phyloP scores from a whole-genome alignment of 2,113 vertebrate species.

The Aegotheles bennettii region DNA sequence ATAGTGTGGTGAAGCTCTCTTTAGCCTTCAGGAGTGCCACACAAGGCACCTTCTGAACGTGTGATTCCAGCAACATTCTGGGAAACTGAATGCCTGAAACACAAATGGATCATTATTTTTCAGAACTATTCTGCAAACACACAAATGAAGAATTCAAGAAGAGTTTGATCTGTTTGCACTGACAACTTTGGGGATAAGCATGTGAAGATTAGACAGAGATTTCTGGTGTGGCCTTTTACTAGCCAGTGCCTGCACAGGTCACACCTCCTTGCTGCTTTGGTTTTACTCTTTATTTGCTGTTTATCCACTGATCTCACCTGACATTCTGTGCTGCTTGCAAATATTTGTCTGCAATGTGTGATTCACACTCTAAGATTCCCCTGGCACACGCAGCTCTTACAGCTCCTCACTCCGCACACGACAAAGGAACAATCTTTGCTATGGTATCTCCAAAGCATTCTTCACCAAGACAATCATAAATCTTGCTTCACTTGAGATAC shows the following conservation, averaged over 20 bases:
- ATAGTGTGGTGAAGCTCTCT: not conserved
- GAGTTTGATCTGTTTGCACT: not conserved
- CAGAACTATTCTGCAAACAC: not conserved
- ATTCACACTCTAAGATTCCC: not conserved
- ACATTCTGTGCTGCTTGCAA: not conserved
- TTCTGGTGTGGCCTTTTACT: not conserved
- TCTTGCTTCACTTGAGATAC: not conserved
- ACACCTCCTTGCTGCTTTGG: not conserved
- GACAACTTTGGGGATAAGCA: not conserved
- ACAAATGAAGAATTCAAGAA: not conserved
- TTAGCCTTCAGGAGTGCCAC: not conserved
- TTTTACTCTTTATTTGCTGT: not conserved
- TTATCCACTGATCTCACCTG: not conserved
- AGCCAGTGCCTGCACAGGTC: not conserved
- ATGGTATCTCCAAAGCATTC: not conserved
- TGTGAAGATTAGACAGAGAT: not conserved
- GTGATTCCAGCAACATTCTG: not conserved
- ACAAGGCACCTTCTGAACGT: not conserved
- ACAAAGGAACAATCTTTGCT: not conserved
- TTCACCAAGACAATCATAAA: not conserved
- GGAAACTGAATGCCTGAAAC: not conserved
- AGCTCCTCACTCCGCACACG: not conserved
- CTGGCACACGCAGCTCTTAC: accelerated
- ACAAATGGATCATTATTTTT: not conserved
- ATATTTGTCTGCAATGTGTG: not conserved